A percentile compares a stretch with the other conserved stretches of the same genome.
Evolutionary conservation across 2,888 invertebrate genomes (phyloP).

Genomic region (Neocrepidodera transversa): DNA sequence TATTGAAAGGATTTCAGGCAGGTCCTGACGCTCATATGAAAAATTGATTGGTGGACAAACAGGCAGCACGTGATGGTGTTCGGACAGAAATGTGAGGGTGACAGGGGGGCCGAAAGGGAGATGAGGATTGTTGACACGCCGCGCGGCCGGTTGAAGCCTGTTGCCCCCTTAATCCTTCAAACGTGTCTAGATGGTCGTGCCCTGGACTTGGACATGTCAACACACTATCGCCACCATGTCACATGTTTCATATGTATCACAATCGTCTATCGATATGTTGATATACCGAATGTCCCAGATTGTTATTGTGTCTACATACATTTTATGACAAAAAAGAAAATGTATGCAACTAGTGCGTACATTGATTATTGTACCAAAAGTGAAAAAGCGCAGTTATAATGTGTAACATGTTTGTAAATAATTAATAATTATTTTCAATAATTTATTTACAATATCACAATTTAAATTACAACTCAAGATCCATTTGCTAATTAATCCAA

Average conservation of each 20-base stretch:
- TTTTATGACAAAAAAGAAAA: too few relatives aligned
- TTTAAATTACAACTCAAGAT: too few relatives aligned
- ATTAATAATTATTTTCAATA: too few relatives aligned
- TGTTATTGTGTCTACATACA: background rate
- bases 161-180: constrained; percentile 54
- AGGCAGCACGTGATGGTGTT: constrained; percentile 7
- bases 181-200: constrained; percentile 57
- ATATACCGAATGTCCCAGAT: background rate
- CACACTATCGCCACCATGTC: constrained; percentile 54
- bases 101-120: background rate
- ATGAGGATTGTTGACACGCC: constrained; percentile 51
- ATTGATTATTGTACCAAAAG: too few relatives aligned
- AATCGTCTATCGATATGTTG: background rate
- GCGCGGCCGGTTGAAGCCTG: constrained; percentile 43
- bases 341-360: too few relatives aligned
- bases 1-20: background rate
- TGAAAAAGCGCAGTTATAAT: too few relatives aligned
- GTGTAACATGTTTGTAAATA: too few relatives aligned
- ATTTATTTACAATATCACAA: too few relatives aligned
- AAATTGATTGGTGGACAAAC: constrained; percentile 12
- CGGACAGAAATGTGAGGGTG: background rate
- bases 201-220: constrained; percentile 56
- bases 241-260: constrained; percentile 37
- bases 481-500: too few relatives aligned
- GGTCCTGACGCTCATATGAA: background rate